Conservation (phyloP, 1,140 invertebrate species). For the Odontomachus brunneus region DNA sequence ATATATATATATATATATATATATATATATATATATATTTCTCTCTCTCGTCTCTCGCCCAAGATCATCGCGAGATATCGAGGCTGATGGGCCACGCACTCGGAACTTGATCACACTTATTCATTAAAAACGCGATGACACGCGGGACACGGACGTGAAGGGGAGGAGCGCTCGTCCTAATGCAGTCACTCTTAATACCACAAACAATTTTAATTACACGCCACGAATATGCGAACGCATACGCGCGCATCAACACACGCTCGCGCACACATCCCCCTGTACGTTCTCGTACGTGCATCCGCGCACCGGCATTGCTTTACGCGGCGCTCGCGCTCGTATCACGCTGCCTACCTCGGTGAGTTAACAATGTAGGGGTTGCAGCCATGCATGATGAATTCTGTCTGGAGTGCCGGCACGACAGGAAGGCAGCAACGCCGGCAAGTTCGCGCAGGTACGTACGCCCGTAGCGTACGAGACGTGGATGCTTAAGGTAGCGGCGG, state of each 20-base stretch:
- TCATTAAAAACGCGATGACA: slow-evolving; percentile 10
- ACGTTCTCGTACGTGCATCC: too few relatives aligned
- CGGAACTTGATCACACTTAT: not conserved
- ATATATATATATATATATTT: too few relatives aligned
- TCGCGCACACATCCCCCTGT: too few relatives aligned
- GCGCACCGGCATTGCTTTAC: slow-evolving; percentile 22
- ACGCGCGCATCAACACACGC: too few relatives aligned
- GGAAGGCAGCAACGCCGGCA: slow-evolving; percentile 55
- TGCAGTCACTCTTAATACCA: slow-evolving; percentile 31
- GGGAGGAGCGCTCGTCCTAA: not conserved
- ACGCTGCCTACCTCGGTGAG: slow-evolving; percentile 44
- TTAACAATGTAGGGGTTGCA: slow-evolving; percentile 68
- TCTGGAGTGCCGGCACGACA: slow-evolving; percentile 68
- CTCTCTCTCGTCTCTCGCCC: too few relatives aligned
- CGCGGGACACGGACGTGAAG: too few relatives aligned
- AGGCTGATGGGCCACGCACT: not conserved
- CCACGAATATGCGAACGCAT: not conserved
- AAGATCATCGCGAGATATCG: not conserved
- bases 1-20: too few relatives aligned
- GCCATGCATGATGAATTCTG: slow-evolving; percentile 69
- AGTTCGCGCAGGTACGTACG: slow-evolving; percentile 68
- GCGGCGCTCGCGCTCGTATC: slow-evolving; percentile 2
- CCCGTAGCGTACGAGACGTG: slow-evolving; percentile 36
- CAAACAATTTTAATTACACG: slow-evolving; percentile 53
- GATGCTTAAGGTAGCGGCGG: slow-evolving; percentile 37